Conservation (phyloP, 2,888 invertebrate genomes). For the Esperia sulphurella region DNA sequence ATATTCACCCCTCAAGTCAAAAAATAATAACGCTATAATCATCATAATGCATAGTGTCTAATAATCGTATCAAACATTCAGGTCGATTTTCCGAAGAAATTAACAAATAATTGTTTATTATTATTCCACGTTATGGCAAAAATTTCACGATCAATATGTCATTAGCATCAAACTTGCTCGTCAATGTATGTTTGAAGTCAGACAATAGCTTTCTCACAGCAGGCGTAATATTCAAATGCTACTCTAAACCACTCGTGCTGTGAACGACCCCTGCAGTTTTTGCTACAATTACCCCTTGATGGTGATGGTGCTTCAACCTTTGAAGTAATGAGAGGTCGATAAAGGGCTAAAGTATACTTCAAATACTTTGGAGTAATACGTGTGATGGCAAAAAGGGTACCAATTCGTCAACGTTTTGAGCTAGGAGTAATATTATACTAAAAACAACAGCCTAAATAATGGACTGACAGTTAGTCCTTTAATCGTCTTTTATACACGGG, state of each 20-base stretch:
- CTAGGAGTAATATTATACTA: no score
- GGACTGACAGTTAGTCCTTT: no score
- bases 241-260: constrained; percentile 9
- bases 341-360: background rate
- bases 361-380: background rate
- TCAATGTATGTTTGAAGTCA: background rate
- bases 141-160: background rate
- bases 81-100: no score
- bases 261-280: background rate
- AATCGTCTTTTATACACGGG: no score
- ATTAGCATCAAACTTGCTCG: background rate
- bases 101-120: no score
- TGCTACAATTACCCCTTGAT: constrained; percentile 3
- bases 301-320: background rate
- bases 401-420: no score
- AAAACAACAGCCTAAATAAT: no score
- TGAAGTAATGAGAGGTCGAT: background rate
- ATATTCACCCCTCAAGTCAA: no score
- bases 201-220: constrained; percentile 20
- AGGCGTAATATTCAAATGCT: constrained; percentile 28
- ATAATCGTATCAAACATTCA: no score
- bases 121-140: no score
- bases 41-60: no score
- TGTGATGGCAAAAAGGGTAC: background rate
- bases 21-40: no score